Conservation (phyloP, 2,888 invertebrate genomes). For the Rhorus exstirpatorius region DNA sequence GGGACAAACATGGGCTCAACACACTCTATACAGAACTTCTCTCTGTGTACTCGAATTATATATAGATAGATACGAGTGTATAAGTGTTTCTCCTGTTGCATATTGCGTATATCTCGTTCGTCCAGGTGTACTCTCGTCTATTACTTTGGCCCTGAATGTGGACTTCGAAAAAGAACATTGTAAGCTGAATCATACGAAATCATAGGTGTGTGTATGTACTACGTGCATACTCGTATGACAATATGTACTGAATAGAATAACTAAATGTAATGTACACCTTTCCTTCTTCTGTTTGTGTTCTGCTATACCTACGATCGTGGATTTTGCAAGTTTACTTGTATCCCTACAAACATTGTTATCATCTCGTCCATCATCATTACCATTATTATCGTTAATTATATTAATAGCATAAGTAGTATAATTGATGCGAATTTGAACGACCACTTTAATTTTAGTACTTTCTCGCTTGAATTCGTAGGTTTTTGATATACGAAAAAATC, state of each 20-base stretch:
- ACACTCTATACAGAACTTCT: conserved; percentile 16
- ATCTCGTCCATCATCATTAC: background rate
- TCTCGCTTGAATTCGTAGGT: too few relatives aligned
- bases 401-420: too few relatives aligned
- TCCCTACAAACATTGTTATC: background rate
- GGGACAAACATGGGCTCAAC: conserved; percentile 26
- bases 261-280: conserved; percentile 20
- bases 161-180: conserved; percentile 8
- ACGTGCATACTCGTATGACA: too few relatives aligned
- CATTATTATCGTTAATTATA: too few relatives aligned
- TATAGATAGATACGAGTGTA: background rate
- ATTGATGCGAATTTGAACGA: too few relatives aligned
- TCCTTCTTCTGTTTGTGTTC: background rate
- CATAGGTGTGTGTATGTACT: background rate
- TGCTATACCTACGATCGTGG: background rate
- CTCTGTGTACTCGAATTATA: background rate
- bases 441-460: too few relatives aligned
- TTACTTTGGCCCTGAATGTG: conserved; percentile 5
- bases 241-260: background rate
- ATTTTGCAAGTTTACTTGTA: conserved; percentile 5
- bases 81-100: conserved; percentile 31
- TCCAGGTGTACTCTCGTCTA: conserved; percentile 43
- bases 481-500: too few relatives aligned
- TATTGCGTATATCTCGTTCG: conserved; percentile 5
- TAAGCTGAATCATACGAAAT: conserved; percentile 11